These are phyloP conservation scores for Drosophila testacea DNA, from an alignment of 2,888 invertebrate genomes.

Conservation along the genomic window DNA sequence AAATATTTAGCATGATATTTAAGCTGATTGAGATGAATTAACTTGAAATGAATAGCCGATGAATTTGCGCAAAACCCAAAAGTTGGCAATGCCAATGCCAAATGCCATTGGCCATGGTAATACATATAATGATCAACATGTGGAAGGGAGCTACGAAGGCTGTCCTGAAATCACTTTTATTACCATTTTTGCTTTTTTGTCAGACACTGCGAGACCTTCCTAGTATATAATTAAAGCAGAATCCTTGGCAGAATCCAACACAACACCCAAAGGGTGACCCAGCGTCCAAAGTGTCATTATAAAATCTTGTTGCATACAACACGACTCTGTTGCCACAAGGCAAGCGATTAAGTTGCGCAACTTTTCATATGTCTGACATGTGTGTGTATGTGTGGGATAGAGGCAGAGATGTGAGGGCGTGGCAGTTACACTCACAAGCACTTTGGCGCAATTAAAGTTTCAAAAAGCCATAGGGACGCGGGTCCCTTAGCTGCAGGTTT, in stretches of 20 bases:
- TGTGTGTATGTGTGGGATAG: constrained; percentile 5
- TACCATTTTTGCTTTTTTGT: constrained; percentile 11
- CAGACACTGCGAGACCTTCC: constrained; percentile 1
- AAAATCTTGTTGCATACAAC: constrained; percentile 54
- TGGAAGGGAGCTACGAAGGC: constrained; percentile 30
- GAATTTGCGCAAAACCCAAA: constrained; percentile 22
- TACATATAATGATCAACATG: constrained; percentile 55
- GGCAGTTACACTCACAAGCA: constrained; percentile 46
- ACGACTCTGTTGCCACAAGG: constrained; percentile 24
- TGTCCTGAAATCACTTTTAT: constrained; percentile 18
- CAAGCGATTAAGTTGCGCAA: constrained; percentile 45
- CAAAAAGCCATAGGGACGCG: constrained; percentile 55
- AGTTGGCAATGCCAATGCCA: constrained; percentile 10
- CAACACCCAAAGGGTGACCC: constrained; percentile 36
- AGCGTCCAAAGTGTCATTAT: constrained; percentile 50
- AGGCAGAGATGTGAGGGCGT: background rate
- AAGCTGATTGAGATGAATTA: constrained; percentile 78
- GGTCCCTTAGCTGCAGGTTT: constrained; percentile 43
- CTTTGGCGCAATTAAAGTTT: constrained; percentile 66
- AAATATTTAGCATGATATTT: constrained; percentile 73
- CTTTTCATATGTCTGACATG: constrained; percentile 26
- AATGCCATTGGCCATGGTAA: constrained; percentile 27
- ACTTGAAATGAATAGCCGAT: constrained; percentile 59
- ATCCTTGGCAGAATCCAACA: constrained; percentile 33
- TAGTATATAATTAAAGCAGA: constrained; percentile 26